phyloP scores from a whole-genome alignment of 2,113 vertebrate species.

The Probosciger aterrimus region DNA sequence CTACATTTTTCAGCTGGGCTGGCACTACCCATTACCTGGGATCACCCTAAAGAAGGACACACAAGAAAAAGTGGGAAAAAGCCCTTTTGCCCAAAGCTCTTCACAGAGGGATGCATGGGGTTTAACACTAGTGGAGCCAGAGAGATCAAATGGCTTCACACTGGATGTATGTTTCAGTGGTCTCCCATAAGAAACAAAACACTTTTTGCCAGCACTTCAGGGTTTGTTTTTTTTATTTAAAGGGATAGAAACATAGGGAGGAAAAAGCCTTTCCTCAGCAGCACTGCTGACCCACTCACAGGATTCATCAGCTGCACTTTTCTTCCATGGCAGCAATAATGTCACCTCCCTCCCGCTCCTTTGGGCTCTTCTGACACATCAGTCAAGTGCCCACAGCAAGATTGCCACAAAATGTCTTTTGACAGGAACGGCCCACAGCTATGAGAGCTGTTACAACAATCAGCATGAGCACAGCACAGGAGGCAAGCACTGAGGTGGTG shows the following conservation, averaged over 20 bases:
- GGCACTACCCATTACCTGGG: background rate
- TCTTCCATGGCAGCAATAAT: background rate
- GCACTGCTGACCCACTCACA: background rate
- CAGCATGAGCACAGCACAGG: background rate
- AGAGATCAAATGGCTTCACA: rapidly evolving
- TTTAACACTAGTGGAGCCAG: background rate
- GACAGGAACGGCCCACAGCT: background rate
- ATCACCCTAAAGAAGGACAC: background rate
- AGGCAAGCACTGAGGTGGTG: background rate
- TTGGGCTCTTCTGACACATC: background rate
- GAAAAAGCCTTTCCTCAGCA: background rate
- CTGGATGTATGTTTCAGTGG: background rate
- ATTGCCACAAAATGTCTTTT: slow-evolving; percentile 1
- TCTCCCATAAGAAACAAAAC: background rate
- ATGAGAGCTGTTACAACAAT: background rate
- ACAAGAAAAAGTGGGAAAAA: background rate
- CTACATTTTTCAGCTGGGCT: background rate
- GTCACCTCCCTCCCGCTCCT: background rate
- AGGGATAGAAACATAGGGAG: background rate
- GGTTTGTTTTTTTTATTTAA: background rate
- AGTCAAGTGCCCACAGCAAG: slow-evolving; percentile 7
- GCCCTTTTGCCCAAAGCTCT: background rate
- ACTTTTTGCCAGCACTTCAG: background rate
- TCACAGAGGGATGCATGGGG: rapidly evolving
- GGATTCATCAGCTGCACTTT: background rate